Conservation (phyloP, 2,888 invertebrate species). For the Xestia ashworthii region DNA sequence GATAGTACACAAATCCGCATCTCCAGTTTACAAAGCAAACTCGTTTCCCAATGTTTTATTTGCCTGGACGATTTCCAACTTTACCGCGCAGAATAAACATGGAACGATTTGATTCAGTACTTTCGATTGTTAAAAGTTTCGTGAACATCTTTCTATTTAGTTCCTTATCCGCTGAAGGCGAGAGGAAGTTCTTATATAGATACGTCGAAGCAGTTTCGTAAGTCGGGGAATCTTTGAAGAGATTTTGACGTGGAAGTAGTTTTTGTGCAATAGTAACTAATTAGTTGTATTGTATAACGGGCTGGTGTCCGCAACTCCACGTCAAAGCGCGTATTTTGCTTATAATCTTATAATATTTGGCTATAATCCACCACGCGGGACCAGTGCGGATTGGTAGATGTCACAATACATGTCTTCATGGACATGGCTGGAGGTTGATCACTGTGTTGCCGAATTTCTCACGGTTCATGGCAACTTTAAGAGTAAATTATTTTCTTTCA, state of each 20-base stretch:
- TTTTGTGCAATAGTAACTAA: neutral
- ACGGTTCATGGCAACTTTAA: no score
- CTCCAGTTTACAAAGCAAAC: slow-evolving; percentile 27
- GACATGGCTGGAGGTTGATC: no score
- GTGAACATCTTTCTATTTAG: slow-evolving; percentile 23
- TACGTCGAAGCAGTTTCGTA: slow-evolving; percentile 13
- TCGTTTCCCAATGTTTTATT: slow-evolving; percentile 26
- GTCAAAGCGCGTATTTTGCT: no score
- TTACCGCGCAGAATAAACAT: slow-evolving; percentile 48
- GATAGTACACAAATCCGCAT: slow-evolving; percentile 21
- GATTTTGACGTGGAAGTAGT: neutral
- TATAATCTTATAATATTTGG: no score
- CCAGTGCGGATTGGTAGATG: no score
- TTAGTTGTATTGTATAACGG: neutral
- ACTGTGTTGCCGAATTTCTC: no score
- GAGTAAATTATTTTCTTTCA: no score
- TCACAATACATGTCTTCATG: no score
- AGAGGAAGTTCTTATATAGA: slow-evolving; percentile 22
- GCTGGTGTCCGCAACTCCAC: no score
- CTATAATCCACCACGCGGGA: no score
- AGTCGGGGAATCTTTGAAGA: neutral
- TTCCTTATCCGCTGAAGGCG: slow-evolving; percentile 19
- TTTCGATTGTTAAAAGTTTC: slow-evolving; percentile 45
- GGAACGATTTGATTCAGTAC: slow-evolving; percentile 44
- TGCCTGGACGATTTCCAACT: slow-evolving; percentile 50